phyloP scores from a whole-genome alignment of 2,888 invertebrate genomes.

The Platypus cylindrus region DNA sequence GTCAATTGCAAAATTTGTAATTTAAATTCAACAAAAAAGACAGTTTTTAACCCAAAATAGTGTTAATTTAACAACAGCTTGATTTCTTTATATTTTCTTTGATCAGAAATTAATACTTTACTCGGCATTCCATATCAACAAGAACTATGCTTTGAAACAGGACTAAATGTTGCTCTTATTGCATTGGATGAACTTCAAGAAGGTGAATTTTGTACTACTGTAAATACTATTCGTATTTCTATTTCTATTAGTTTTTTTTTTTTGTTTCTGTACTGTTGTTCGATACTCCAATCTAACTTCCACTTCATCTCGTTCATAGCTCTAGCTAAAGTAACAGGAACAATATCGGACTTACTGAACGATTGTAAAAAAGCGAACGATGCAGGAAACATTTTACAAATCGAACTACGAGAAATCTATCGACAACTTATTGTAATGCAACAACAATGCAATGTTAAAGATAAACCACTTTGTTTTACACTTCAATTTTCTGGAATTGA shows the following conservation, averaged over 20 bases:
- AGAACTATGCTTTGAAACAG: constrained; percentile 59
- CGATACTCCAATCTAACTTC: too few species aligned
- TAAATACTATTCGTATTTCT: too few species aligned
- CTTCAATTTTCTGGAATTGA: constrained; percentile 59
- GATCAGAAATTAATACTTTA: constrained; percentile 57
- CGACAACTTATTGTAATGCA: constrained; percentile 45
- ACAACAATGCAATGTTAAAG: constrained; percentile 55
- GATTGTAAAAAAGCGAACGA: constrained; percentile 44
- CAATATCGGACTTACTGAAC: constrained; percentile 44
- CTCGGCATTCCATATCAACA: constrained; percentile 67
- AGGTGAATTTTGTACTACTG: too few species aligned
- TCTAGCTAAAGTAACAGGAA: constrained; percentile 43
- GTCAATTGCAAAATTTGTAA: too few species aligned
- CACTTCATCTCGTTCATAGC: too few species aligned
- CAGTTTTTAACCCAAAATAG: too few species aligned
- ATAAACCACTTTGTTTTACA: constrained; percentile 63
- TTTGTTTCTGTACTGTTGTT: too few species aligned
- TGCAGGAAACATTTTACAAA: constrained; percentile 42
- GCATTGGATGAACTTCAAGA: constrained; percentile 56
- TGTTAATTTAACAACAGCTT: too few species aligned
- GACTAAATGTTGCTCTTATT: constrained; percentile 61
- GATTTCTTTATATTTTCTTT: too few species aligned
- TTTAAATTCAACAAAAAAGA: too few species aligned
- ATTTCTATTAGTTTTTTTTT: too few species aligned
- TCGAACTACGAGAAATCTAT: constrained; percentile 45